Percentiles rank a stretch among this genome's conserved stretches.
These are phyloP conservation scores for Rhynchonycteris naso DNA, from an alignment of 2,797 vertebrate genomes.

Conservation along the genomic window DNA sequence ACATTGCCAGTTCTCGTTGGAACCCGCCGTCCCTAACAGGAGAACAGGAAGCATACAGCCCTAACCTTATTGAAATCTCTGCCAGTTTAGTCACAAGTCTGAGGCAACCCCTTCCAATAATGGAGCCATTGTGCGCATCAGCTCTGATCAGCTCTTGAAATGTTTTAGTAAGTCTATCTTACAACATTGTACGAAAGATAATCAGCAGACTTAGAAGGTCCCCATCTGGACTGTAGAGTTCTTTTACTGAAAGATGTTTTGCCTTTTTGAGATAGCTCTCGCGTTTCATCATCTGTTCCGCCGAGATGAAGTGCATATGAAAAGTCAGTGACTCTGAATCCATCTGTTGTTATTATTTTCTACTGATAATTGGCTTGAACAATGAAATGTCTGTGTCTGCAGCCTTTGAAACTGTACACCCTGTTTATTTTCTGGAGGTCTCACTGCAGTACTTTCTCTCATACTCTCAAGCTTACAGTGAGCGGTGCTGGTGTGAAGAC, in stretches of 20 bases:
- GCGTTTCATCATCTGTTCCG: slow-evolving; percentile 93
- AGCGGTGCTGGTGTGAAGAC: slow-evolving; percentile 88
- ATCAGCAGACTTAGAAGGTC: slow-evolving; percentile 94
- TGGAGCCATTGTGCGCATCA: slow-evolving; percentile 85
- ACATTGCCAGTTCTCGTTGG: slow-evolving; percentile 70
- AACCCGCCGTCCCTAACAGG: slow-evolving; percentile 56
- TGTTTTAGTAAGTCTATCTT: slow-evolving; percentile 89
- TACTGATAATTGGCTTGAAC: slow-evolving; percentile 99
- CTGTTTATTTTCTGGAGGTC: slow-evolving; percentile 99
- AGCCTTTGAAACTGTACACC: slow-evolving; percentile 98
- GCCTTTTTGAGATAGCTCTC: slow-evolving; percentile 91
- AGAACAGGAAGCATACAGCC: slow-evolving; percentile 75
- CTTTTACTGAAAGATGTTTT: slow-evolving; percentile 89
- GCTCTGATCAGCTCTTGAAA: slow-evolving; percentile 88
- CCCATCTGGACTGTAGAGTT: slow-evolving; percentile 95
- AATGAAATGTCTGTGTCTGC: slow-evolving; percentile 99
- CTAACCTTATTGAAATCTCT: slow-evolving; percentile 79
- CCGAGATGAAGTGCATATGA: slow-evolving; percentile 92
- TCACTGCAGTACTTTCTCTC: slow-evolving; percentile 76
- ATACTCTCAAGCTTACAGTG: slow-evolving; percentile 83
- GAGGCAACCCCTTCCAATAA: slow-evolving; percentile 84
- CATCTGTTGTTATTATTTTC: slow-evolving; percentile 99
- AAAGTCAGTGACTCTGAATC: slow-evolving; percentile 96
- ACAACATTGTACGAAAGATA: slow-evolving; percentile 89
- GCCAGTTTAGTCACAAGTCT: slow-evolving; percentile 74